A percentile compares a stretch with the other conserved stretches of the same genome.
phyloP scores from a whole-genome alignment of 2,797 vertebrate species.

The Alauda arvensis region DNA sequence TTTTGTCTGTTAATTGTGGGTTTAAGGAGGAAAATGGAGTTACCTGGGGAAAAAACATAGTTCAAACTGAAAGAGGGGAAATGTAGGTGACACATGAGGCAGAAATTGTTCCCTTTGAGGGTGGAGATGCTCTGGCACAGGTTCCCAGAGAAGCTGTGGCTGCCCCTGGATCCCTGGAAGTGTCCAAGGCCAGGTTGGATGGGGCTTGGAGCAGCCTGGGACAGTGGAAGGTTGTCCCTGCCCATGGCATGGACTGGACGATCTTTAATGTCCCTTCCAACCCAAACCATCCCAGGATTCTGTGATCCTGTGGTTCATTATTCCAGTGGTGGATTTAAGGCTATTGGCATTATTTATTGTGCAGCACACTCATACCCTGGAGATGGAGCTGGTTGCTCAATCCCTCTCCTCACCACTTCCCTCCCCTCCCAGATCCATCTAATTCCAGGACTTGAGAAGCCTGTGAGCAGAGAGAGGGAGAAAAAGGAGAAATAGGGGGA shows the following conservation, averaged over 20 bases:
- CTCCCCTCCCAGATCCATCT: background rate
- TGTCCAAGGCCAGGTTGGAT: fast-evolving
- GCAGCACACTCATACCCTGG: background rate
- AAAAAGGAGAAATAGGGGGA: background rate
- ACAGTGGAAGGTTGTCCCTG: background rate
- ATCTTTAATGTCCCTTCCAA: background rate
- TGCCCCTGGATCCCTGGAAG: background rate
- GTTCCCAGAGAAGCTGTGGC: background rate
- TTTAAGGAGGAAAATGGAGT: background rate
- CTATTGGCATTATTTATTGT: fast-evolving
- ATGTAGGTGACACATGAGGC: too few relatives aligned
- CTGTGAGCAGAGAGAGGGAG: background rate
- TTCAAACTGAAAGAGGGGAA: background rate
- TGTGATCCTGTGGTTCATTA: background rate
- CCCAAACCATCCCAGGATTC: background rate
- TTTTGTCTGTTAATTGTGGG: background rate
- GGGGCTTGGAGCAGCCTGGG: fast-evolving
- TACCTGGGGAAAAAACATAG: background rate
- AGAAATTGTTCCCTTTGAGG: background rate
- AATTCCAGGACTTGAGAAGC: background rate
- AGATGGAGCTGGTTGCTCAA: background rate
- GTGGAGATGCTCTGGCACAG: fast-evolving
- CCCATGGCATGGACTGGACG: fast-evolving
- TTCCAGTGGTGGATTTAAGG: fast-evolving
- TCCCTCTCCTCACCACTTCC: background rate